Evolutionary conservation across 2,888 invertebrate genomes (phyloP).

Genomic region (Caenorhabditis panamensis): DNA sequence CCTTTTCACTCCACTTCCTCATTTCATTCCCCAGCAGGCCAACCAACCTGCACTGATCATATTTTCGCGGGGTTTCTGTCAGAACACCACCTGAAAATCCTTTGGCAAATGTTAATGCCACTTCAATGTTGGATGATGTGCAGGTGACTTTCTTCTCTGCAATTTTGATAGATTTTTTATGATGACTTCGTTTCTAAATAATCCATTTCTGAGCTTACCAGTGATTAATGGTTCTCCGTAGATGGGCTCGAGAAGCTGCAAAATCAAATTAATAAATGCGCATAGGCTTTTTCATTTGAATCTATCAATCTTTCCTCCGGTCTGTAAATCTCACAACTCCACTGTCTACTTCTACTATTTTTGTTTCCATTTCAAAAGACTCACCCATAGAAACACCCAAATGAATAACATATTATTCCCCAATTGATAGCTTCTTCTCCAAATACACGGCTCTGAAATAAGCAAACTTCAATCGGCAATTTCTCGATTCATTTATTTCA

Average conservation of each 20-base stretch:
- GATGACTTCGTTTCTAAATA: too few species aligned
- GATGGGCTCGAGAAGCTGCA: slow-evolving; percentile 32
- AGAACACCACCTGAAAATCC: slow-evolving; percentile 72
- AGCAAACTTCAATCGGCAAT: neutral
- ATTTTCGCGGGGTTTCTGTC: slow-evolving; percentile 67
- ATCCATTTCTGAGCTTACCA: too few species aligned
- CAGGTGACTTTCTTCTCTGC: slow-evolving; percentile 72
- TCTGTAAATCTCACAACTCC: neutral
- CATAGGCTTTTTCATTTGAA: too few species aligned
- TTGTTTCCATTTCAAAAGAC: neutral
- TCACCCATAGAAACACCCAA: slow-evolving; percentile 35
- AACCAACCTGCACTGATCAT: slow-evolving; percentile 58
- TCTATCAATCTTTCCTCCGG: too few species aligned
- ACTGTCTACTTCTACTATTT: slow-evolving; percentile 17
- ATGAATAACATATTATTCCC: slow-evolving; percentile 15
- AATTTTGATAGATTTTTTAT: slow-evolving; percentile 6
- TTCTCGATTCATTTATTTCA: neutral
- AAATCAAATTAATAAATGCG: neutral
- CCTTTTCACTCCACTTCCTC: neutral
- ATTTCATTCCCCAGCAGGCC: slow-evolving; percentile 5
- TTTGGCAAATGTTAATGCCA: slow-evolving; percentile 64
- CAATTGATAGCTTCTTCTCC: neutral
- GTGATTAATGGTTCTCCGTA: slow-evolving; percentile 45
- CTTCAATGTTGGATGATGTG: slow-evolving; percentile 69
- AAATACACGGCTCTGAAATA: neutral